Evolutionary conservation across 2,797 vertebrate species (phyloP).

Genomic region (Eulemur mongoz): DNA sequence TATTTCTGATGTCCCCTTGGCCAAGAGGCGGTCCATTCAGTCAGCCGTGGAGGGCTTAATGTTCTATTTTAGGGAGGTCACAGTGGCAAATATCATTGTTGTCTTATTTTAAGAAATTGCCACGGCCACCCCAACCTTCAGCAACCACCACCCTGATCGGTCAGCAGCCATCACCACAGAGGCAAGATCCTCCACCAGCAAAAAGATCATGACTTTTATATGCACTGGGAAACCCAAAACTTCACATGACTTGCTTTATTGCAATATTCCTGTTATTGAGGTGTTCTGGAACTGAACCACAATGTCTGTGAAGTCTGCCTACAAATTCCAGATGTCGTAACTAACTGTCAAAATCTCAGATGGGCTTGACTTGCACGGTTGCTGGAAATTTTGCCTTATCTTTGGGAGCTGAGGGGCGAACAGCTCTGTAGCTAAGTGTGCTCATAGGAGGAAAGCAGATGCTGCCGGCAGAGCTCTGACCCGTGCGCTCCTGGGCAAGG

Average conservation of each 20-base stretch:
- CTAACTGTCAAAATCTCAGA: neutral
- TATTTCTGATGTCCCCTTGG: neutral
- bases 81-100: neutral
- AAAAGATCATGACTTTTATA: neutral
- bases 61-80: neutral
- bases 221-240: neutral
- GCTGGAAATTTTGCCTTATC: neutral
- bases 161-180: neutral
- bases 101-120: neutral
- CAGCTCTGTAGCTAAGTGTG: neutral
- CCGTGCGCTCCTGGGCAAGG: rapidly evolving
- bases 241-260: neutral
- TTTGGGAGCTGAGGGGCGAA: neutral
- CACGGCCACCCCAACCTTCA: neutral
- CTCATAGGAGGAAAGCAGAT: neutral
- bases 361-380: neutral
- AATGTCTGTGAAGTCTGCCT: neutral
- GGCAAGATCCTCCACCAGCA: neutral
- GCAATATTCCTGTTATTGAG: neutral
- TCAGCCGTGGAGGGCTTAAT: neutral
- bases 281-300: neutral
- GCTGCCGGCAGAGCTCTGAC: neutral
- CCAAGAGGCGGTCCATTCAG: neutral
- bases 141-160: neutral
- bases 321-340: neutral